phyloP scores from a whole-genome alignment of 2,888 invertebrate genomes.

The Epirrhoe tristata region DNA sequence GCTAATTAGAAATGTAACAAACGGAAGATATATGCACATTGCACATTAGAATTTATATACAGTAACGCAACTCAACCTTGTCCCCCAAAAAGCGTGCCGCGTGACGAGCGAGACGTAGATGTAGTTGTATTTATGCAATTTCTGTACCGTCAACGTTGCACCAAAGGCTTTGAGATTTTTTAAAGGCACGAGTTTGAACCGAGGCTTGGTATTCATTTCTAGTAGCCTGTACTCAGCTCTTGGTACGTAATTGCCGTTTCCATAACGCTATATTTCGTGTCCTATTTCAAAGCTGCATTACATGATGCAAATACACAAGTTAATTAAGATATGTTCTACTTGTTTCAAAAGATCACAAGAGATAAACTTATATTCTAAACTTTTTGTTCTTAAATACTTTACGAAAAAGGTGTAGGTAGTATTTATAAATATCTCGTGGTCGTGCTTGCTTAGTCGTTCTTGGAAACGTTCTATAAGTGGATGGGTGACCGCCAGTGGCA shows the following conservation, averaged over 20 bases:
- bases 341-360: not conserved
- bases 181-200: not conserved
- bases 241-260: conserved; percentile 24
- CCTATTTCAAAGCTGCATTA: conserved; percentile 16
- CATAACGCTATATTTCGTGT: conserved; percentile 9
- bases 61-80: not conserved
- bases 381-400: too few species aligned
- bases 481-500: too few species aligned
- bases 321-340: not conserved
- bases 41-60: not conserved
- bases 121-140: not conserved
- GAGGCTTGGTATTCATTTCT: conserved; percentile 1
- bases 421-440: not conserved
- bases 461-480: too few species aligned
- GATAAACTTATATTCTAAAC: too few species aligned
- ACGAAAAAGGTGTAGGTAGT: not conserved
- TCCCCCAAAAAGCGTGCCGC: not conserved
- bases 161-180: not conserved
- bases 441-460: too few species aligned
- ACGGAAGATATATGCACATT: not conserved
- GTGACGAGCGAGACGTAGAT: not conserved
- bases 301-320: conserved; percentile 8
- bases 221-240: not conserved
- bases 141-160: not conserved
- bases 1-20: not conserved